Evolutionary conservation across 2,888 invertebrate genomes (phyloP), one percentile per base, ranked within the genome.

Genomic region (Drosophila borealis): DNA sequence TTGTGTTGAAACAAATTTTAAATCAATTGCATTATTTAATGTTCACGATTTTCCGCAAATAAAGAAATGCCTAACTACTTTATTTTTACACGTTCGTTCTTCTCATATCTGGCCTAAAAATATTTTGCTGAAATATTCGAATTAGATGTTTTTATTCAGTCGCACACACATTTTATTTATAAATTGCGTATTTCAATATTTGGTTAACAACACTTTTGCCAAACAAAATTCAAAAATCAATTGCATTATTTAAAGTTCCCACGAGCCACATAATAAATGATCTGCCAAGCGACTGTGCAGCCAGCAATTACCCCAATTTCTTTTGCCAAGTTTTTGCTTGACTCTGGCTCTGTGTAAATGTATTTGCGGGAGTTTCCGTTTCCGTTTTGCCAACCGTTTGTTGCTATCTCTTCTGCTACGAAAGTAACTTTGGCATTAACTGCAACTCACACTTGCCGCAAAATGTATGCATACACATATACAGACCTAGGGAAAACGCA

Each of bases 341-440:
- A 39, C 41, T n/a, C 9, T 42, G 33, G 19, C 13, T 46, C 33
- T 46, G 54, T 55, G 60, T 53, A 48, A 17, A 17, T 41, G 10
- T 42, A 46, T 59, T 34, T 45, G 60, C 37, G 57, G 36, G 34
- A 2, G 57, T 65, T 75, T 68, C 64, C 67, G 76, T 60, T 76
- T 79, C 67, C 68, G 56, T 44, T 63, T 25, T 65, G 65, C 51
- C 54, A 65, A 41, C 48, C 10, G 44, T 59, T 33, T 36, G 44
- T 25, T 36, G 37, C 13, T 42, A 41, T 36, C 19, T 54, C 42
- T 44, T 29, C 17, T 49, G 48, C 25, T 44, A 13, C 14, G 33
- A 19, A 6, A 55, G 19, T 44, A 48, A 9, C 29, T 36, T 34
- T 65, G 61, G 57, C 62, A 70, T 61, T 77, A 63, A 74, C 57